Evolutionary conservation across 2,113 vertebrate species (phyloP).

Genomic region (Aptenodytes patagonicus): DNA sequence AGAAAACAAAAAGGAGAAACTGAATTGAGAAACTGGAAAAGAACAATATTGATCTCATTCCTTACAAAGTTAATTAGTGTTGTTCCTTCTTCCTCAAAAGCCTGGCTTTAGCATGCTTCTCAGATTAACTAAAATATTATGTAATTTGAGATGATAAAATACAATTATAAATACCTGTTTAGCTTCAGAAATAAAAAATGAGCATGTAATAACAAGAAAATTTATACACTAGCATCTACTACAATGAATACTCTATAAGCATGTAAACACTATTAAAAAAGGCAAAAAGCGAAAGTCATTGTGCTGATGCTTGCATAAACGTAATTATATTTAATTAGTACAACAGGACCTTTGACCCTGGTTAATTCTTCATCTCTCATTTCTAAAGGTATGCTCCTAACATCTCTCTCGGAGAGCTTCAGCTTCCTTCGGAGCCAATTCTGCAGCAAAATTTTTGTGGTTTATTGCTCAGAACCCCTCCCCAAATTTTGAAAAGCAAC

Average conservation of each 20-base stretch:
- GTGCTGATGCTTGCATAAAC: not conserved
- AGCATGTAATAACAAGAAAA: not conserved
- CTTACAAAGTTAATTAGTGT: not conserved
- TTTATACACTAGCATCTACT: not conserved
- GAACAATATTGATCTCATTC: not conserved
- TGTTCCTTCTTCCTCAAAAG: not conserved
- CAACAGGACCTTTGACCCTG: not conserved
- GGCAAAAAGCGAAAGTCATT: not conserved
- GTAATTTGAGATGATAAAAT: not conserved
- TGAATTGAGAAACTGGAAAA: not conserved
- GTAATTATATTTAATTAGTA: slow-evolving; percentile 5
- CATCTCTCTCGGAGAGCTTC: not conserved
- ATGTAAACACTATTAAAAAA: not conserved
- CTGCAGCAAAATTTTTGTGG: not conserved
- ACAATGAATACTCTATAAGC: not conserved
- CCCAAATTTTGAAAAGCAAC: not conserved
- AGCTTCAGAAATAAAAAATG: not conserved
- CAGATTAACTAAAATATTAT: not conserved
- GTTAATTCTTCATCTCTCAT: slow-evolving; percentile 4
- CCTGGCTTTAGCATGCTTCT: not conserved
- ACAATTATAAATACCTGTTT: not conserved
- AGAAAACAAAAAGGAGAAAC: not conserved
- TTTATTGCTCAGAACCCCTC: not conserved
- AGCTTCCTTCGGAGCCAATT: not conserved
- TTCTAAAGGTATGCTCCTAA: not conserved